These are phyloP conservation scores for Kradibia gibbosae DNA, from an alignment of 1,140 invertebrate species.

Conservation along the genomic window DNA sequence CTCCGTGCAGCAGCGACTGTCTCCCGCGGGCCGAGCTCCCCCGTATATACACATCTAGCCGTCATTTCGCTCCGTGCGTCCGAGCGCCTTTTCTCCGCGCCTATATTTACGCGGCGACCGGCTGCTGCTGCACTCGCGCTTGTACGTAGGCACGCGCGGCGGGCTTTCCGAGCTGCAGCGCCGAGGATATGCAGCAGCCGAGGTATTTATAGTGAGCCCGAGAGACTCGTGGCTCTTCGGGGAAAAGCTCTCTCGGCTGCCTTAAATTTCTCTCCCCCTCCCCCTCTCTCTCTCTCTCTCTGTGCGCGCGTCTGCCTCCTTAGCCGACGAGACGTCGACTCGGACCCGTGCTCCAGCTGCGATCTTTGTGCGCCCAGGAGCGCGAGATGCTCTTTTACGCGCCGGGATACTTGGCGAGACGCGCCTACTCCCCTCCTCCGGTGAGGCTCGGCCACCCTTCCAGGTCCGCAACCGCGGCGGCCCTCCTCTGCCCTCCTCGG, in stretches of 20 bases:
- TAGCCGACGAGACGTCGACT: too few species aligned
- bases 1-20: constrained; percentile 16
- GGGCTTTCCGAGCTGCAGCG: not conserved
- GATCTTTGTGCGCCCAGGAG: not conserved
- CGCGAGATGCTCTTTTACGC: not conserved
- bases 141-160: not conserved
- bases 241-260: not conserved
- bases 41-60: constrained; percentile 1
- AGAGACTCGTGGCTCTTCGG: not conserved
- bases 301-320: too few species aligned
- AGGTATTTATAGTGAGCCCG: constrained; percentile 22
- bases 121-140: constrained; percentile 3
- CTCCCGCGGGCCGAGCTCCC: constrained; percentile 13
- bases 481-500: not conserved
- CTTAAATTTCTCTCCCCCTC: not conserved
- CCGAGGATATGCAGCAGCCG: not conserved
- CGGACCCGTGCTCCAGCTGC: not conserved
- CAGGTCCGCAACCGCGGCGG: too few species aligned
- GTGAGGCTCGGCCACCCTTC: too few species aligned
- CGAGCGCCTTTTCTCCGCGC: constrained; percentile 57
- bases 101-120: constrained; percentile 53
- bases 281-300: not conserved
- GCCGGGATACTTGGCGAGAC: not conserved
- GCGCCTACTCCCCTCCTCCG: not conserved
- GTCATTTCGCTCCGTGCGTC: too few species aligned